Conservation (phyloP, 1,140 invertebrate genomes). For the Glossosoma conforme region DNA sequence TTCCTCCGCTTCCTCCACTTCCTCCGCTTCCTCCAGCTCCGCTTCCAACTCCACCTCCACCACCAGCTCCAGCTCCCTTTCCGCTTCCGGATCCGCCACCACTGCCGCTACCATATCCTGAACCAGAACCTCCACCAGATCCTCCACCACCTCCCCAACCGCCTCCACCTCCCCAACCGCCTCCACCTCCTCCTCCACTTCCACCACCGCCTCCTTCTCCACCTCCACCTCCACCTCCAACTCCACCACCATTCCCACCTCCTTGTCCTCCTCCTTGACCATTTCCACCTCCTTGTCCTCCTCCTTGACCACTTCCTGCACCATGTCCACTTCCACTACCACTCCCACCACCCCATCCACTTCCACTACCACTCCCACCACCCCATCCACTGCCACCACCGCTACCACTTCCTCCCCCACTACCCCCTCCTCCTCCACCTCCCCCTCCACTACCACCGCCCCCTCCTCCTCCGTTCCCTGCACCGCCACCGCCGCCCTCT, state of each 20-base stretch:
- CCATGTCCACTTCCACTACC: not conserved
- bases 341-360: not conserved
- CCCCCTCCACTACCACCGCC: not conserved
- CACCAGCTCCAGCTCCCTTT: too few relatives aligned
- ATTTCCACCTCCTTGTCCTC: not conserved
- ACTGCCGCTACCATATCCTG: too few relatives aligned
- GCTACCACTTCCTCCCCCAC: constrained; percentile 5
- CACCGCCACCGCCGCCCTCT: not conserved
- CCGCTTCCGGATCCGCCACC: too few relatives aligned
- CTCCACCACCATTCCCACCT: not conserved
- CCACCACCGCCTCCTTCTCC: not conserved
- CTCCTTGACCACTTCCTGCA: constrained; percentile 2
- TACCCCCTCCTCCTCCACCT: not conserved
- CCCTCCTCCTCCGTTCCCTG: not conserved
- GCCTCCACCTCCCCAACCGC: not conserved
- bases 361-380: not conserved
- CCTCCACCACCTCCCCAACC: not conserved
- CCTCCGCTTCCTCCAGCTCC: too few relatives aligned
- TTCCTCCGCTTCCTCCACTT: too few relatives aligned
- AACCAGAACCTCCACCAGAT: not conserved
- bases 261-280: not conserved
- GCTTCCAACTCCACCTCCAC: too few relatives aligned
- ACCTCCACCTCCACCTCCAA: not conserved
- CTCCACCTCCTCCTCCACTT: not conserved
- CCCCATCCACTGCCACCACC: constrained; percentile 5